phyloP scores from a whole-genome alignment of 2,113 vertebrate species.

The Pseudorhombus dupliciocellatus region DNA sequence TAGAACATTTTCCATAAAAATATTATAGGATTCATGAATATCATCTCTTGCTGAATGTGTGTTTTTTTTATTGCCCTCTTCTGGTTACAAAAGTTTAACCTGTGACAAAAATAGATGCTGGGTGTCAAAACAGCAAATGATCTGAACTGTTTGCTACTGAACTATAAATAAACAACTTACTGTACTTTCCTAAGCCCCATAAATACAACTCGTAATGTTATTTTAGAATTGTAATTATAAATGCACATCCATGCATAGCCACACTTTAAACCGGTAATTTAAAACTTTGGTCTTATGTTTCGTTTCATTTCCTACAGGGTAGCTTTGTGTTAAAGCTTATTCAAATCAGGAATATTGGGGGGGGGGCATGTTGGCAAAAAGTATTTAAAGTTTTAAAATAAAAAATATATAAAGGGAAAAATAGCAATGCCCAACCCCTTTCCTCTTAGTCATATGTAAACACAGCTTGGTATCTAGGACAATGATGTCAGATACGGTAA shows the following conservation, averaged over 20 bases:
- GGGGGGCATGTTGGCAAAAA: background rate
- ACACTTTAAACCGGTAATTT: no score
- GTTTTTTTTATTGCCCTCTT: background rate
- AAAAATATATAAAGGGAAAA: slow-evolving; percentile 13
- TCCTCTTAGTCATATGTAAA: slow-evolving; percentile 61
- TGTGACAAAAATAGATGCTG: background rate
- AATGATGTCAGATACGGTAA: slow-evolving; percentile 69
- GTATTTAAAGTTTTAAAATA: background rate
- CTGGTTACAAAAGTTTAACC: background rate
- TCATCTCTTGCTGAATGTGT: background rate
- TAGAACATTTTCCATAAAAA: slow-evolving; percentile 13
- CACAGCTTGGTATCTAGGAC: slow-evolving; percentile 51
- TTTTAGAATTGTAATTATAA: no score
- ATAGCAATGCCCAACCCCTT: slow-evolving; percentile 23
- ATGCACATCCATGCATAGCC: background rate
- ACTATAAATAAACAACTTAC: background rate
- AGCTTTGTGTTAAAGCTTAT: background rate
- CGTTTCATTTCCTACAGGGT: background rate
- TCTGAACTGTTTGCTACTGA: background rate
- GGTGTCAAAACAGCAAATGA: background rate
- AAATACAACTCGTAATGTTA: background rate
- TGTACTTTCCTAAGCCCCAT: no score
- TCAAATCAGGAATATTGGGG: background rate
- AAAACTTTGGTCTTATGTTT: background rate
- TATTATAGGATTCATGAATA: background rate